Evolutionary conservation across 2,113 vertebrate species (phyloP).

Genomic region (Centropus bengalensis): DNA sequence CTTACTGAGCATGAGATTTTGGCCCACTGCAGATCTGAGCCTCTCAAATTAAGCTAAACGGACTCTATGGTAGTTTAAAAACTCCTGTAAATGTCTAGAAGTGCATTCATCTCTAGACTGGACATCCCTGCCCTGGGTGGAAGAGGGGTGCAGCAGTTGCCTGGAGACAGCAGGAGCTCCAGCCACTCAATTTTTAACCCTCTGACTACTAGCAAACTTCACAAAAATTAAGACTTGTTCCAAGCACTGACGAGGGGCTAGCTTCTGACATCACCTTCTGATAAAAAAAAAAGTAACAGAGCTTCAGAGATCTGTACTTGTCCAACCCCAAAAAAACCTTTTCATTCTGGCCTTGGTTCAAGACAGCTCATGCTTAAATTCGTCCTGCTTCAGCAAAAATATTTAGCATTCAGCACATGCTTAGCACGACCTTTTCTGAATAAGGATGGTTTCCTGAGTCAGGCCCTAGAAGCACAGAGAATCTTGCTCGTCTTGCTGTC

Average conservation of each 20-base stretch:
- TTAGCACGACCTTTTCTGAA: background rate
- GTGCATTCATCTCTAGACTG: background rate
- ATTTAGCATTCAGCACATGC: slow-evolving; percentile 50
- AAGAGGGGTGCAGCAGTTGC: background rate
- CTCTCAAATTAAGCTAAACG: background rate
- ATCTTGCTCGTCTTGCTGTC: background rate
- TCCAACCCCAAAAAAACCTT: slow-evolving; percentile 4
- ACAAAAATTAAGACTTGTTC: background rate
- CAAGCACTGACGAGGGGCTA: background rate
- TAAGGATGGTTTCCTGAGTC: background rate
- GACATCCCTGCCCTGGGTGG: background rate
- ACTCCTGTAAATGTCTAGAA: background rate
- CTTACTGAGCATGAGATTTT: background rate
- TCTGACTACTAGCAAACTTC: background rate
- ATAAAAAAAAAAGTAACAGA: background rate
- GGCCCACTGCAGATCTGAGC: background rate
- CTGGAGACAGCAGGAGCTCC: background rate
- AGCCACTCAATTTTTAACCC: background rate
- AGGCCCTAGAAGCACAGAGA: background rate
- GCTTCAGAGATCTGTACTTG: background rate
- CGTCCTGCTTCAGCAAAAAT: slow-evolving; percentile 9
- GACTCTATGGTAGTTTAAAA: background rate
- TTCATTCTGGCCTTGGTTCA: slow-evolving; percentile 21
- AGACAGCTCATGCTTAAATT: slow-evolving; percentile 40
- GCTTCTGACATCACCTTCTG: background rate